These are phyloP conservation scores for Amphipoea lucens DNA, from an alignment of 2,888 invertebrate species.

Conservation along the genomic window DNA sequence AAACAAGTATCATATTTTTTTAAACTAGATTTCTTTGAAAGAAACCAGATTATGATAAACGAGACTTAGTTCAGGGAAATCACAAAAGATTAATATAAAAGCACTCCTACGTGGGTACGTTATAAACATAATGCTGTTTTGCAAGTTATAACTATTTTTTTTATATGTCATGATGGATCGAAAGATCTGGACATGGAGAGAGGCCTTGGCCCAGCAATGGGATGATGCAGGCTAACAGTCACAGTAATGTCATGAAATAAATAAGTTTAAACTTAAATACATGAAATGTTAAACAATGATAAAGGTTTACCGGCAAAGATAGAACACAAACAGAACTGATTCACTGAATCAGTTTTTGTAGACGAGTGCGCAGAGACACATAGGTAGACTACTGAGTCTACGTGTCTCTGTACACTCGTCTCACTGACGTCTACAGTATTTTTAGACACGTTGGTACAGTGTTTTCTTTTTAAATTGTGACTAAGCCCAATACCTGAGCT, in stretches of 20 bases:
- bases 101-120: no score
- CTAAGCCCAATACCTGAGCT: slow-evolving; percentile 28
- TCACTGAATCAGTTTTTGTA: not conserved
- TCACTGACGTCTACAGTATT: slow-evolving; percentile 63
- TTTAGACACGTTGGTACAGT: slow-evolving; percentile 50
- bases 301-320: slow-evolving; percentile 25
- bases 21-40: not conserved
- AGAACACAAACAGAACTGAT: slow-evolving; percentile 44
- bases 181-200: no score
- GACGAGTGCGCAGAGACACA: no score
- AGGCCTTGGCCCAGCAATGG: no score
- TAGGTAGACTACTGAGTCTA: slow-evolving; percentile 1
- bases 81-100: not conserved
- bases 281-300: slow-evolving; percentile 13
- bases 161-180: no score
- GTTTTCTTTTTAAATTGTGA: slow-evolving; percentile 47
- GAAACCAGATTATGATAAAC: not conserved
- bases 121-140: not conserved
- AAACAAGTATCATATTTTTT: not conserved
- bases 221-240: no score
- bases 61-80: not conserved
- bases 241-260: not conserved
- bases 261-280: not conserved
- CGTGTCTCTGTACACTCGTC: slow-evolving; percentile 45
- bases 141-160: not conserved